Base-by-base conservation (phyloP, 2,797 vertebrate species). In the Acrossocheilus fasciatus region DNA sequence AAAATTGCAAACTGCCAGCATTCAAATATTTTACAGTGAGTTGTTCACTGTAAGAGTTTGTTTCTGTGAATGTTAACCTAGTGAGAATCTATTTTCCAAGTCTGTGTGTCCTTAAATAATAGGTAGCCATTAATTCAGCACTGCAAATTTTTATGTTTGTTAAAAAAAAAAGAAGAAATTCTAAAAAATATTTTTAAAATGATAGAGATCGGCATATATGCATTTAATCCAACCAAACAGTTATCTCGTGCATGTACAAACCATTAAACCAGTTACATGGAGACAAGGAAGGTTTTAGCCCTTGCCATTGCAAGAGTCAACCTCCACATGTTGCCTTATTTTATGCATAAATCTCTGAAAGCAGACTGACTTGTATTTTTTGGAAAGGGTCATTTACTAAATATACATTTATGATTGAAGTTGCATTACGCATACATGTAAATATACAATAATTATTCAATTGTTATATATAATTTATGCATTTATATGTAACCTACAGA, bases 311-410 rank as follows among this genome's bases (percentile, higher is more conserved):
- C 34, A 54, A 68, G 62, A 66, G 45, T 84, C 43, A 68, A 41
- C 34, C 14, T 57, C 30, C 70, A 68, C 14, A 87, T 59, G 68
- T 73, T 84, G 88, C 88, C 85, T 87, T 81, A 89, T 74, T 81
- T 83, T 89, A 84, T 73, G n/a, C 18, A 36, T 68, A 50, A 34
- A 39, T 75, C 50, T 68, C 11, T 45, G 47, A 76, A 54, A 64
- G 57, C 50, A 26, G 18, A 82, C 41, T 36, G n/a, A 6, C 14
- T 36, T 50, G 34, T 62, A 68, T 68, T 75, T 81, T 81, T 81
- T 18, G 59, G 47, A 86, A n/a, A 66, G 41, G 50, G 34, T 62
- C 23, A 86, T 77, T 84, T 85, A 36, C 52, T 73, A 54, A 72
- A 76, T 11, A 74, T 8, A 17, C 39, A 43, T 86, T 68, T 69